Percentiles rank a stretch among this genome's conserved stretches.
phyloP scores from a whole-genome alignment of 2,113 vertebrate genomes.

The Aptenodytes forsteri region DNA sequence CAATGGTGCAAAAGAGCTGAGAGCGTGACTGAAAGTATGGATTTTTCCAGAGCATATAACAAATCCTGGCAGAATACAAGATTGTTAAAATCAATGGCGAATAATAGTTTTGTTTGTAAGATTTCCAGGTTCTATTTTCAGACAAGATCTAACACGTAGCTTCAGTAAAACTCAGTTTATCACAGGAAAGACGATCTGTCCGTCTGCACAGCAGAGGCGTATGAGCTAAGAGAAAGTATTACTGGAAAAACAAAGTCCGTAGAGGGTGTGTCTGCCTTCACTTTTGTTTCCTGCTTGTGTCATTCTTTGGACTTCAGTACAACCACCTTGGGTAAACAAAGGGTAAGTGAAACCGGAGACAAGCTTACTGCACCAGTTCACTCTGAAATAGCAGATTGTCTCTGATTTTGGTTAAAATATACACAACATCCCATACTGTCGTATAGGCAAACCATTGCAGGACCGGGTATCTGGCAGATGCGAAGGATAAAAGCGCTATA shows the following conservation, averaged over 20 bases:
- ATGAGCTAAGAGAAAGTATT: not conserved
- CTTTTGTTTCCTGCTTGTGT: not conserved
- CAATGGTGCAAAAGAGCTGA: not conserved
- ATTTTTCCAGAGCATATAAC: fast-evolving
- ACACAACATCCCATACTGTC: not conserved
- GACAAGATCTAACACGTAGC: not conserved
- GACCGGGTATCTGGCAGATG: not conserved
- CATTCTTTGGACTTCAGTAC: not conserved
- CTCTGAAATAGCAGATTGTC: not conserved
- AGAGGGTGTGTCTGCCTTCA: not conserved
- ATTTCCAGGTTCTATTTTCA: not conserved
- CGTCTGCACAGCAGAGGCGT: not conserved
- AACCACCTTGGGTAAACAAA: conserved; percentile 8
- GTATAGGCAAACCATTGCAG: not conserved
- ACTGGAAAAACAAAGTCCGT: not conserved
- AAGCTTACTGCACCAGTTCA: not conserved
- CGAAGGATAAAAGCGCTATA: not conserved
- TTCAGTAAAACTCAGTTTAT: not conserved
- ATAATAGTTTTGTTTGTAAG: not conserved
- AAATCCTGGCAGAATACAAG: not conserved
- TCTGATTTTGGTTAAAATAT: not conserved
- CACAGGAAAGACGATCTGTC: not conserved
- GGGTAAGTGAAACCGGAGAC: not conserved
- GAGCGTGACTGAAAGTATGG: not conserved
- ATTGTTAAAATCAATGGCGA: not conserved